Base-by-base conservation (phyloP, 2,113 vertebrate species). In the Sinocyclocheilus grahami region DNA sequence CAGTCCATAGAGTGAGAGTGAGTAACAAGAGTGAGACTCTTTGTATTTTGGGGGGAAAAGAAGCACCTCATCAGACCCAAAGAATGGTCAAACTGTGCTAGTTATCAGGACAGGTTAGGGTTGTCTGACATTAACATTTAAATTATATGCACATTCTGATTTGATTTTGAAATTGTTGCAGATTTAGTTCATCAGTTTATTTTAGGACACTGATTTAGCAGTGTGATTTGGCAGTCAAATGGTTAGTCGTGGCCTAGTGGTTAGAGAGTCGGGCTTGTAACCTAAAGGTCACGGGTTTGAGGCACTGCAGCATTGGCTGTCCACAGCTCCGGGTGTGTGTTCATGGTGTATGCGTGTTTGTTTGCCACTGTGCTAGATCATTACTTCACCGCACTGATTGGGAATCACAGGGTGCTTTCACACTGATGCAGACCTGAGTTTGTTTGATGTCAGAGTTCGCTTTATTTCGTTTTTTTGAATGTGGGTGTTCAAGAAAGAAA, bases 121-220 rank as follows among this genome's bases (percentile, higher is more conserved):
- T 30, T 53, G n/a, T 51, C 46, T 39, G 27, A 33, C 30, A 33
- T 3, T 20, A 18, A 71, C 33, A 37, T 71, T 71, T 3, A 39
- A 72, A 39, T 72, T 11, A 3, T 22, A 5, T 39, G 3, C 14
- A 39, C 4, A 18, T 39, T 39, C 1, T 71, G 67, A 71, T 72
- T 39, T 72, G 69, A 18, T 72, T 4, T 39, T 48, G 11, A 75
- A n/a, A 46, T 75, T 5, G 1, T 74, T 24, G 11, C 4, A 13
- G 39, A 53, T 51, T 10, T 24, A 53, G 48, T 48, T 48, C 39
- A 75, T 83, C 86, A 76, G 89, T 90, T 90, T 88, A 90, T 91
- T 92, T 88, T 82, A 86, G 87, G 63, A 48, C 65, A 69, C 89
- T 91, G 67, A 85, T 88, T 90, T 92, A 89, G 85, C 91, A 79